Base-by-base conservation (phyloP, 2,888 invertebrate genomes). In the Sturmia bella region DNA sequence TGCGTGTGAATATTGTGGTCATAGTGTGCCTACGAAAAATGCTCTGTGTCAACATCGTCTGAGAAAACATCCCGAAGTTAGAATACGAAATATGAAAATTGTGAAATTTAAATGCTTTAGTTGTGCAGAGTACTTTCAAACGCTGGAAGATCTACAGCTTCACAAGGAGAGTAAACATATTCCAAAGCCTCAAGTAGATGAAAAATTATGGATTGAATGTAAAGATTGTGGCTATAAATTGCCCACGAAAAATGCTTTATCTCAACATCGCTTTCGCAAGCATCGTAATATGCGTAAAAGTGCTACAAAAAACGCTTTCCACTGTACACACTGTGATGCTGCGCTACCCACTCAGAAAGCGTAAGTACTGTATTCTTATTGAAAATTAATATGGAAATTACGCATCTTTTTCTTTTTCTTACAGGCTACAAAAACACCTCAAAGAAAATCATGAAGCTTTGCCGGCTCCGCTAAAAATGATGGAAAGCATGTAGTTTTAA, bases 61-160 rank as follows among this genome's bases (percentile, higher is more conserved):
- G 59, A 84, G 85, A 21, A 85, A 85, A 61, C 85, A 85, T 78
- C 84, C 83, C 7, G 59, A 50, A 19, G 21, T 41, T 9, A 19
- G 52, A 15, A 76, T 7, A 15, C 0, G 17, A 7, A n/a, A 59
- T 5, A 21, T 13, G 1, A 68, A 43, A 37, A 9, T 15, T 15
- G 11, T 17, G 1, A 45, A 59, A 39, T 57, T 50, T 13, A 61
- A 61, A 45, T 69, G 61, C 15, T 0, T 13, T 4, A 12, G 7
- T n/a, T 64, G 74, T 24, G 4, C 45, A 1, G 17, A 74, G 11
- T 24, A 2, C 6, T 64, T 74, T 41, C 13, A 24, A 13, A 52
- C 43, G 13, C 13, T 32, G 11, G 11, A 69, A 37, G 13, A 7
- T 9, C 15, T 76, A 61, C 52, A 48, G 37, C 37, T 48, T 1